Evolutionary conservation across 2,888 invertebrate species (phyloP).

Genomic region (Morpho helenor): DNA sequence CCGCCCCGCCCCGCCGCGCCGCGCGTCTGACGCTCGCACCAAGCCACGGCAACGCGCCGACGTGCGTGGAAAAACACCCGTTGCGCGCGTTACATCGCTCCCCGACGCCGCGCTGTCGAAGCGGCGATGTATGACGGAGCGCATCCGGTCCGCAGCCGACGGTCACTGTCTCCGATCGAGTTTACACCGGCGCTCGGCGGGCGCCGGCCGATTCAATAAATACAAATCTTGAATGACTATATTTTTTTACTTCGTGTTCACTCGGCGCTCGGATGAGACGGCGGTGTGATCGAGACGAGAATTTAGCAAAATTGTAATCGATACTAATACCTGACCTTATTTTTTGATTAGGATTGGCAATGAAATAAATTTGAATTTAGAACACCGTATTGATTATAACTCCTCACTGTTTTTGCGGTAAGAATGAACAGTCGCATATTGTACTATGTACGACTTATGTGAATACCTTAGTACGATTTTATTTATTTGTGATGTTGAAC

Average conservation of each 20-base stretch:
- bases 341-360: conserved; percentile 44
- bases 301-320: conserved; percentile 42
- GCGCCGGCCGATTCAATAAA: conserved; percentile 41
- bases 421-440: conserved; percentile 69
- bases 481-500: conserved; percentile 80
- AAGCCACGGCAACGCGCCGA: conserved; percentile 60
- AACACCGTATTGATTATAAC: conserved; percentile 60
- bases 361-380: conserved; percentile 48
- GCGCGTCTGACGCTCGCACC: conserved; percentile 47
- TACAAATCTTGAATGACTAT: conserved; percentile 32
- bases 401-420: conserved; percentile 68
- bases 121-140: conserved; percentile 44
- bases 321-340: conserved; percentile 24
- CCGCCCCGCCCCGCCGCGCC: conserved; percentile 34
- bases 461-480: conserved; percentile 77
- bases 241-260: conserved; percentile 34
- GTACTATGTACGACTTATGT: conserved; percentile 70
- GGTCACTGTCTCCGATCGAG: conserved; percentile 4
- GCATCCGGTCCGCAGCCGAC: conserved; percentile 22
- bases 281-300: conserved; percentile 47
- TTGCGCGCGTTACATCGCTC: conserved; percentile 52
- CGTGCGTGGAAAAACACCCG: conserved; percentile 57
- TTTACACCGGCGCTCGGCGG: conserved; percentile 43
- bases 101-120: conserved; percentile 22
- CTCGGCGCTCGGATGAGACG: conserved; percentile 38